phyloP scores from a whole-genome alignment of 2,888 invertebrate species.

The Ophonus ardosiacus region DNA sequence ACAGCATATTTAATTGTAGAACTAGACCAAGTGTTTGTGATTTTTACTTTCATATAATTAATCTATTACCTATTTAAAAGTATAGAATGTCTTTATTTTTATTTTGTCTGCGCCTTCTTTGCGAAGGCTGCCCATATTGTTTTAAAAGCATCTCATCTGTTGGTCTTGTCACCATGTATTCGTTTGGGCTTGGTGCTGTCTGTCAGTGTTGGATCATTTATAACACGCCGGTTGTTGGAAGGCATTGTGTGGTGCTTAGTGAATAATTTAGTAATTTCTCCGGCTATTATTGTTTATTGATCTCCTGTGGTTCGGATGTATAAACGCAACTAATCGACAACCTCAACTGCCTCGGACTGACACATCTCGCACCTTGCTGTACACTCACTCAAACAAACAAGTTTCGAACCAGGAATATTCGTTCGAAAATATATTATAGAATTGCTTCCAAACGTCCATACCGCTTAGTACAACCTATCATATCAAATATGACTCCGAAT shows the following conservation, averaged over 20 bases:
- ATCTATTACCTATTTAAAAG: too few relatives aligned
- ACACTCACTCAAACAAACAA: background rate
- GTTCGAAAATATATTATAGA: background rate
- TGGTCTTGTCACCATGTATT: background rate
- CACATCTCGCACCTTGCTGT: conserved; percentile 70
- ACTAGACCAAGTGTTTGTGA: too few relatives aligned
- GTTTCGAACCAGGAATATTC: background rate
- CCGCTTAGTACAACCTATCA: too few relatives aligned
- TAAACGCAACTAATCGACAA: conserved; percentile 74
- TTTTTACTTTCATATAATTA: too few relatives aligned
- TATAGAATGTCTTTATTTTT: too few relatives aligned
- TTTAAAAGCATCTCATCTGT: too few relatives aligned
- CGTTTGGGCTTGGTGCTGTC: background rate
- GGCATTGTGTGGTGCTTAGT: conserved; percentile 66
- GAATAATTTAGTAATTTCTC: conserved; percentile 74
- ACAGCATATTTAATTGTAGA: too few relatives aligned
- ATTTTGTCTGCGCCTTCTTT: too few relatives aligned
- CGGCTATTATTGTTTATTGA: conserved; percentile 74
- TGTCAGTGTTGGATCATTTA: background rate
- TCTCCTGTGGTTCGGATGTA: conserved; percentile 73
- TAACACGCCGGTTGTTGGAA: background rate
- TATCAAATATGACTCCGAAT: too few relatives aligned
- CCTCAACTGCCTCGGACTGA: conserved; percentile 65
- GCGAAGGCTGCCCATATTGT: too few relatives aligned
- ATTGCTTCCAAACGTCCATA: too few relatives aligned